phyloP scores from a whole-genome alignment of 2,888 invertebrate species.

The Ypsolopha sequella region DNA sequence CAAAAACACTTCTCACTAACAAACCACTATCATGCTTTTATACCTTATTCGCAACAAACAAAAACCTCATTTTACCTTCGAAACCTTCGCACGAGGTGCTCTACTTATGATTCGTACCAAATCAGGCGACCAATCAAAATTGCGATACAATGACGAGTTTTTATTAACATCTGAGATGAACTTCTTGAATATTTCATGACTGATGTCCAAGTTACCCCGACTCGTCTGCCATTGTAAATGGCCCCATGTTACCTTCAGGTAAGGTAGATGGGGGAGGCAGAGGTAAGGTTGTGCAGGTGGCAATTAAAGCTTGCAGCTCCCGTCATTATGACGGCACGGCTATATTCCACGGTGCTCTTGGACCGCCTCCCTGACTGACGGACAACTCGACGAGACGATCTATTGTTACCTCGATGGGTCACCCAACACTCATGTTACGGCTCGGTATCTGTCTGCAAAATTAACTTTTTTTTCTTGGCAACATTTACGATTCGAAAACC shows the following conservation, averaged over 20 bases:
- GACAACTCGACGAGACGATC: no score
- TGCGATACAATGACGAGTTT: slow-evolving; percentile 43
- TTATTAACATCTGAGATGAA: slow-evolving; percentile 44
- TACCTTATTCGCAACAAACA: no score
- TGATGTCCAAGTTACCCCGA: not conserved
- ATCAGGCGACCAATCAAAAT: slow-evolving; percentile 43
- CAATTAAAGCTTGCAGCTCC: slow-evolving; percentile 66
- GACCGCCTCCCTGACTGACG: no score
- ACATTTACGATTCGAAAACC: no score
- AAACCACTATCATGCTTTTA: no score
- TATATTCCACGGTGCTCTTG: slow-evolving; percentile 68
- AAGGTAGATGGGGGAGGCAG: slow-evolving; percentile 12
- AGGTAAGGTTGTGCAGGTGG: slow-evolving; percentile 44
- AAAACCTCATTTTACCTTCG: no score
- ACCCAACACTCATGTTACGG: no score
- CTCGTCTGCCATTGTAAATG: not conserved
- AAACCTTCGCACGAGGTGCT: slow-evolving; percentile 8
- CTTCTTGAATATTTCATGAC: slow-evolving; percentile 64
- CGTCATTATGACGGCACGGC: slow-evolving; percentile 56
- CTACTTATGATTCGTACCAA: slow-evolving; percentile 33
- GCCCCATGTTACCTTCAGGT: not conserved
- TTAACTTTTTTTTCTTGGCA: no score
- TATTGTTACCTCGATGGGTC: no score
- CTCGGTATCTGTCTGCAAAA: no score
- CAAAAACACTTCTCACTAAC: no score